These are phyloP conservation scores for Mesochorus sp. DNA, from an alignment of 2,888 invertebrate genomes.

Conservation along the genomic window DNA sequence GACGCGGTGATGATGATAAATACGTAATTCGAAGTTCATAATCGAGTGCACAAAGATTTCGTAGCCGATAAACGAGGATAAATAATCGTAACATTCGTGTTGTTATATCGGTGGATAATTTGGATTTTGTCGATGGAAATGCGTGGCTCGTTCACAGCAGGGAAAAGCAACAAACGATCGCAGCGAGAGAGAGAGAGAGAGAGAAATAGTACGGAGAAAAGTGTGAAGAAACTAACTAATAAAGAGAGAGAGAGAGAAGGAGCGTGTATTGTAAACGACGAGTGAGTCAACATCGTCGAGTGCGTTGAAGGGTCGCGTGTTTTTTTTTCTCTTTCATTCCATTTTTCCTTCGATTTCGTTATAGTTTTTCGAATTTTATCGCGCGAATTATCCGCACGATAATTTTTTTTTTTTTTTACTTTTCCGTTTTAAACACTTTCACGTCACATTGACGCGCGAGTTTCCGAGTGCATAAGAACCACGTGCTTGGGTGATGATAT, in stretches of 20 bases:
- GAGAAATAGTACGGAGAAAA: slow-evolving; percentile 1
- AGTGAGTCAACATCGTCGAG: slow-evolving; percentile 32
- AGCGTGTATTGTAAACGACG: not conserved
- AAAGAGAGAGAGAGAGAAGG: not conserved
- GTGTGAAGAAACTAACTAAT: not conserved
- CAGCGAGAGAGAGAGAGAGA: not conserved
- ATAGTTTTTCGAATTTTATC: too few relatives aligned
- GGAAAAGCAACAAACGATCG: not conserved
- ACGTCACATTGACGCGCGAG: too few relatives aligned
- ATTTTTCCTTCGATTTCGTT: not conserved
- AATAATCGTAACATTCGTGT: too few relatives aligned
- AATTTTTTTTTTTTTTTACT: too few relatives aligned
- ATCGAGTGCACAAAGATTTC: too few relatives aligned
- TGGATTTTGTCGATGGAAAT: slow-evolving; percentile 4
- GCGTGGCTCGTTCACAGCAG: not conserved
- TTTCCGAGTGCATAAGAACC: too few relatives aligned
- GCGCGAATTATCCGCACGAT: too few relatives aligned
- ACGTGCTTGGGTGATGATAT: too few relatives aligned
- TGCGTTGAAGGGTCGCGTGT: slow-evolving; percentile 35
- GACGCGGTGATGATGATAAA: too few relatives aligned
- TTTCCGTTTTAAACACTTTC: too few relatives aligned
- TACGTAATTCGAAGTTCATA: too few relatives aligned
- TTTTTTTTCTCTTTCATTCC: slow-evolving; percentile 8
- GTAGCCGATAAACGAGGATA: slow-evolving; percentile 19
- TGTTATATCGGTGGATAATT: not conserved